Conservation (phyloP, 1,140 invertebrate species). For the Vanessa atalanta region DNA sequence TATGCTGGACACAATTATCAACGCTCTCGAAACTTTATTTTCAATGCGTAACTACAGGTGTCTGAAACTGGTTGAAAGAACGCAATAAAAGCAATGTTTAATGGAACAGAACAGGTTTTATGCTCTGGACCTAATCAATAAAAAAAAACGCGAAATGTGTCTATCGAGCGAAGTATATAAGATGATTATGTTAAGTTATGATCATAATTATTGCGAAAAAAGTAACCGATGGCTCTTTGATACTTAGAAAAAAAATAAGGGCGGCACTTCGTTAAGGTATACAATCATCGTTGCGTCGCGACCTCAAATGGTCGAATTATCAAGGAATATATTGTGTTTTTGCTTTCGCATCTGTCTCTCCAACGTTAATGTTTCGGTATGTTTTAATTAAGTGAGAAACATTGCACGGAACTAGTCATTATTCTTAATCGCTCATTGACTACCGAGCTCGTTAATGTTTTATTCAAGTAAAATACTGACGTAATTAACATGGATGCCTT, state of each 20-base stretch:
- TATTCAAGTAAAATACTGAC: slow-evolving; percentile 35
- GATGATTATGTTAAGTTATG: slow-evolving; percentile 54
- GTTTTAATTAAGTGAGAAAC: slow-evolving; percentile 71
- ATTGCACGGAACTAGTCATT: slow-evolving; percentile 43
- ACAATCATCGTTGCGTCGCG: slow-evolving; percentile 32
- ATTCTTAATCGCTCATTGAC: slow-evolving; percentile 35
- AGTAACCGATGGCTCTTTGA: slow-evolving; percentile 31
- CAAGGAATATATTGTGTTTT: slow-evolving; percentile 59
- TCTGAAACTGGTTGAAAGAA: slow-evolving; percentile 44
- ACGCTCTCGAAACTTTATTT: slow-evolving; percentile 30
- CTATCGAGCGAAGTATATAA: slow-evolving; percentile 47
- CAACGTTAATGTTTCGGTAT: slow-evolving; percentile 52
- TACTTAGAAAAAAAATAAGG: slow-evolving; percentile 48
- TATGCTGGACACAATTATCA: slow-evolving; percentile 25
- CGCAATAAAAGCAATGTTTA: slow-evolving; percentile 42
- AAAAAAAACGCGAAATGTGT: slow-evolving; percentile 45
- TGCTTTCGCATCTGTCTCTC: slow-evolving; percentile 57
- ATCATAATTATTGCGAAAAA: slow-evolving; percentile 51
- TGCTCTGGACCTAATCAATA: slow-evolving; percentile 30
- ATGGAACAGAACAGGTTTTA: slow-evolving; percentile 32
- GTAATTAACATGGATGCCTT: slow-evolving; percentile 23
- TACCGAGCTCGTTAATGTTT: slow-evolving; percentile 40
- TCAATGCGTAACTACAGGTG: slow-evolving; percentile 42
- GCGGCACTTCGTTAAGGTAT: slow-evolving; percentile 50
- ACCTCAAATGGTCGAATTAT: slow-evolving; percentile 55